Conservation (phyloP, 2,888 invertebrate species). For the Gastrophysa polygoni region DNA sequence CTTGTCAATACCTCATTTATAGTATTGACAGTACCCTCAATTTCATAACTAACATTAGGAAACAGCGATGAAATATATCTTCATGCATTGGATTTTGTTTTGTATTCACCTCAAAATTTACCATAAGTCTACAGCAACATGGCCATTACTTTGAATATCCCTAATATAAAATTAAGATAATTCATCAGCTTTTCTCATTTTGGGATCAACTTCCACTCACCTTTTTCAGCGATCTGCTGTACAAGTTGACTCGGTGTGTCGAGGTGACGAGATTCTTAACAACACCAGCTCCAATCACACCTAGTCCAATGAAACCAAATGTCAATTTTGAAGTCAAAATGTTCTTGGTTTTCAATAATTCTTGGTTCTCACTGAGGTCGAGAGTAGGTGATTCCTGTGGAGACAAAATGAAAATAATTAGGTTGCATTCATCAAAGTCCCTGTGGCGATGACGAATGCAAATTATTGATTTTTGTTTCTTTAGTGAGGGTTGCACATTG, state of each 20-base stretch:
- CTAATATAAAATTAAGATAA: constrained; percentile 13
- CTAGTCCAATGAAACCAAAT: constrained; percentile 94
- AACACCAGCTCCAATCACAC: constrained; percentile 94
- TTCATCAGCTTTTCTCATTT: too few relatives aligned
- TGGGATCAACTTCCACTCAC: constrained; percentile 62
- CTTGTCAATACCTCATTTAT: too few relatives aligned
- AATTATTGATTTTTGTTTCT: too few relatives aligned
- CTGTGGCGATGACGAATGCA: too few relatives aligned
- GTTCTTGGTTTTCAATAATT: constrained; percentile 80
- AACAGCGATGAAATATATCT: too few relatives aligned
- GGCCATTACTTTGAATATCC: too few relatives aligned
- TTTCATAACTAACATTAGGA: too few relatives aligned
- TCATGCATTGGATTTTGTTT: too few relatives aligned
- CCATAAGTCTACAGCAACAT: background rate
- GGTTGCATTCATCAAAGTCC: too few relatives aligned
- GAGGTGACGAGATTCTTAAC: constrained; percentile 94
- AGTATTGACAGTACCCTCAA: too few relatives aligned
- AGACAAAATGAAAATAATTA: constrained; percentile 14
- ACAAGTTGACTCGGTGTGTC: constrained; percentile 90
- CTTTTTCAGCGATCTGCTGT: constrained; percentile 93
- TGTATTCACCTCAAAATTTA: too few relatives aligned
- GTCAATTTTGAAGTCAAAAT: constrained; percentile 84
- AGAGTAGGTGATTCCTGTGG: constrained; percentile 64
- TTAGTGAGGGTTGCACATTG: too few relatives aligned
- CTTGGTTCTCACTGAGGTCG: constrained; percentile 77